These are phyloP conservation scores for Anhinga rufa DNA, from an alignment of 2,113 vertebrate species.

Conservation along the genomic window DNA sequence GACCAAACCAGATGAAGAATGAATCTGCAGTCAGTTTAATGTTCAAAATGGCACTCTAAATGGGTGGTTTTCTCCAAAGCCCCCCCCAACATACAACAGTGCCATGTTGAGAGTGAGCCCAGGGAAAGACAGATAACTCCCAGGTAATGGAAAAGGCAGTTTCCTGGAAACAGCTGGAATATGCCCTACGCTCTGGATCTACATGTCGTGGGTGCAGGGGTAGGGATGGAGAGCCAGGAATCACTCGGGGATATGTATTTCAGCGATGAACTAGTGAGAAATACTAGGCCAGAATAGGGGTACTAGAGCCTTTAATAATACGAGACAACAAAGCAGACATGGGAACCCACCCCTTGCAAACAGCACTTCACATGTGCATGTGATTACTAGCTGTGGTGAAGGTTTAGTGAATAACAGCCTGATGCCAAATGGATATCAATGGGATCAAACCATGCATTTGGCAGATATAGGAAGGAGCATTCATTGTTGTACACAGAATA, in stretches of 20 bases:
- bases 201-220: background rate
- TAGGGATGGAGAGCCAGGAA: background rate
- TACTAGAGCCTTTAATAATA: background rate
- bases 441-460: conserved; percentile 22
- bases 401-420: background rate
- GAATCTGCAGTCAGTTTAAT: background rate
- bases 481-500: conserved; percentile 7
- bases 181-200: background rate
- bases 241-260: background rate
- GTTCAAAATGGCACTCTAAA: background rate
- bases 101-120: background rate
- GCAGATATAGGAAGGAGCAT: conserved; percentile 13
- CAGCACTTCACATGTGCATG: background rate
- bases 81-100: background rate
- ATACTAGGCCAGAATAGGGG: background rate
- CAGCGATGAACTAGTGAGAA: background rate
- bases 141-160: background rate
- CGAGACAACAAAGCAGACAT: background rate
- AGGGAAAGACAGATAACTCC: background rate
- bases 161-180: background rate
- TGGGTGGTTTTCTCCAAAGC: background rate
- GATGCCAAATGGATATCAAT: conserved; percentile 44
- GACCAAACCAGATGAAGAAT: background rate
- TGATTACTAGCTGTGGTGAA: conserved; percentile 34
- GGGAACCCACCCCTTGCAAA: background rate